Conservation (phyloP, 2,797 vertebrate genomes). For the Phataginus tricuspis region DNA sequence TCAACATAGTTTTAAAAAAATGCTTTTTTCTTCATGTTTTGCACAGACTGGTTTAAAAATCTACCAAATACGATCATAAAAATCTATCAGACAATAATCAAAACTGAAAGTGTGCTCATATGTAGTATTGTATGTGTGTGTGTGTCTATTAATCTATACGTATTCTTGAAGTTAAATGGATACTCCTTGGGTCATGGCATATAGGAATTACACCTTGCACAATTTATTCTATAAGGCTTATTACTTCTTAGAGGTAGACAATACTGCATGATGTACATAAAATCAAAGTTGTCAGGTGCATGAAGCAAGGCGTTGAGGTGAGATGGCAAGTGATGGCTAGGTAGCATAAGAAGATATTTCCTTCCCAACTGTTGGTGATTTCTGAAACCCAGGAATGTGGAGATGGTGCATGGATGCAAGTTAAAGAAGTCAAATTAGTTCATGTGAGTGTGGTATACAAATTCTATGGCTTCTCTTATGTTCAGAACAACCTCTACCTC, state of each 20-base stretch:
- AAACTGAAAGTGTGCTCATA: not conserved
- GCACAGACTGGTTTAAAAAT: not conserved
- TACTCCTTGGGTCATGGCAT: not conserved
- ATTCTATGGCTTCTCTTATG: not conserved
- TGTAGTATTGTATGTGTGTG: not conserved
- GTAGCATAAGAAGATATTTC: not conserved
- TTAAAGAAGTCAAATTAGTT: not conserved
- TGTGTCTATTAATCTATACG: not conserved
- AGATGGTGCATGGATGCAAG: not conserved
- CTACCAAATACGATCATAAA: not conserved
- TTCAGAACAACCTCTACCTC: not conserved
- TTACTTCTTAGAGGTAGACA: not conserved
- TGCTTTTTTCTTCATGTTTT: not conserved
- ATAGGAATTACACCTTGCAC: not conserved
- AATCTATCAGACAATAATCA: not conserved
- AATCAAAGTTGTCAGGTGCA: not conserved
- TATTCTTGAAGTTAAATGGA: constrained; percentile 9
- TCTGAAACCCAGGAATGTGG: not conserved
- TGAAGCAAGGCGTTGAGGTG: not conserved
- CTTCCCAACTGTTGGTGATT: not conserved
- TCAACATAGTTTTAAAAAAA: not conserved
- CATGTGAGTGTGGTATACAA: not conserved
- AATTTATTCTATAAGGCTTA: not conserved
- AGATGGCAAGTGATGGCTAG: not conserved
- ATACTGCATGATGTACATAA: not conserved